Conservation (phyloP, 37 sponge, comb jelly and placozoan species). For the Mnemiopsis leidyi region DNA sequence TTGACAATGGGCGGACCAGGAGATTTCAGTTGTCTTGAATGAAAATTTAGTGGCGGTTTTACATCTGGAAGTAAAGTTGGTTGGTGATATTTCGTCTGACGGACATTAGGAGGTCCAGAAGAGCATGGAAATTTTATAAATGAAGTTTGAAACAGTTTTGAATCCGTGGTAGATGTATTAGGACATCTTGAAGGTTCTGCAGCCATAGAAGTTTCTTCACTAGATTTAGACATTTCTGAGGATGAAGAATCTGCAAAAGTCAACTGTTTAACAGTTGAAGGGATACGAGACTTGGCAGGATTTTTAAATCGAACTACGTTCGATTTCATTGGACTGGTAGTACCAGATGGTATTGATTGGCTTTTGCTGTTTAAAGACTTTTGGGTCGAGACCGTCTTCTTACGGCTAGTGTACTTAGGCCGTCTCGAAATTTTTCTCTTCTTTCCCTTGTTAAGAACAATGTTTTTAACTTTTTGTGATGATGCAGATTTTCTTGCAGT, state of each 20-base stretch:
- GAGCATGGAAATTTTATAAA: neutral
- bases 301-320: neutral
- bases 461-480: neutral
- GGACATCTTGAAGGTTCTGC: neutral
- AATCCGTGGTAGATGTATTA: neutral
- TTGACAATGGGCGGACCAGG: neutral
- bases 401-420: too few relatives aligned
- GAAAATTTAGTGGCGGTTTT: too few relatives aligned
- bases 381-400: too few relatives aligned
- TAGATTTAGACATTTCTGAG: neutral
- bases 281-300: neutral
- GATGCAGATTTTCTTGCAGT: neutral
- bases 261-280: neutral
- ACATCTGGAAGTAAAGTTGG: neutral
- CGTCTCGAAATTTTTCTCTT: neutral
- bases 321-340: neutral
- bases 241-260: too few relatives aligned
- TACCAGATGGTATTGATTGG: neutral
- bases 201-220: neutral
- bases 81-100: neutral
- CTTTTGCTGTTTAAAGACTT: neutral
- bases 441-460: neutral
- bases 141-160: neutral
- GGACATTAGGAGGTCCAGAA: neutral
- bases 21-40: too few relatives aligned